These are phyloP conservation scores for Mus pahari DNA, from an alignment of 2,113 vertebrate genomes.

Conservation along the genomic window DNA sequence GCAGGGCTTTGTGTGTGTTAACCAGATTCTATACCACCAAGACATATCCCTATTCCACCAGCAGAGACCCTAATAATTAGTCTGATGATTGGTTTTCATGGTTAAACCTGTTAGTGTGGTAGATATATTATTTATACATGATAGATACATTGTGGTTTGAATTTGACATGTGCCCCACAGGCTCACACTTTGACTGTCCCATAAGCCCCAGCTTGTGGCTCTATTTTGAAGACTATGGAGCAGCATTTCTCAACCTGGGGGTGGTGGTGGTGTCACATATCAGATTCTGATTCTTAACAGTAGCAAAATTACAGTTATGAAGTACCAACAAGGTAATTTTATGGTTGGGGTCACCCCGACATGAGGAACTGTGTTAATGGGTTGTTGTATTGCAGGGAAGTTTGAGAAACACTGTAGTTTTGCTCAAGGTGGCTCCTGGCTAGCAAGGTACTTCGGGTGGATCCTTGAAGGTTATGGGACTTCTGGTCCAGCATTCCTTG, in stretches of 20 bases:
- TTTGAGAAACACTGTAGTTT: neutral
- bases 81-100: neutral
- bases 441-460: neutral
- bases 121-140: neutral
- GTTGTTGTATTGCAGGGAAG: neutral
- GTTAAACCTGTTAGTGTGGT: slow-evolving; percentile 6
- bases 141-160: neutral
- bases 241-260: neutral
- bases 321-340: neutral
- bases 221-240: neutral
- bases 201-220: neutral
- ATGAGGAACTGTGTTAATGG: neutral
- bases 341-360: neutral
- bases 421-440: neutral
- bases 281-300: neutral
- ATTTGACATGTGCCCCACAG: neutral
- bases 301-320: neutral
- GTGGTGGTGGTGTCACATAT: neutral
- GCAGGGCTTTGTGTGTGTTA: neutral
- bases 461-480: neutral
- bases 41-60: neutral
- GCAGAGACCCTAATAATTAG: slow-evolving; percentile 16
- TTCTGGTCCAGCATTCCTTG: neutral
- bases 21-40: neutral
- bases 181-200: neutral